phyloP scores from a whole-genome alignment of 2,888 invertebrate species.

The Blera fallax region DNA sequence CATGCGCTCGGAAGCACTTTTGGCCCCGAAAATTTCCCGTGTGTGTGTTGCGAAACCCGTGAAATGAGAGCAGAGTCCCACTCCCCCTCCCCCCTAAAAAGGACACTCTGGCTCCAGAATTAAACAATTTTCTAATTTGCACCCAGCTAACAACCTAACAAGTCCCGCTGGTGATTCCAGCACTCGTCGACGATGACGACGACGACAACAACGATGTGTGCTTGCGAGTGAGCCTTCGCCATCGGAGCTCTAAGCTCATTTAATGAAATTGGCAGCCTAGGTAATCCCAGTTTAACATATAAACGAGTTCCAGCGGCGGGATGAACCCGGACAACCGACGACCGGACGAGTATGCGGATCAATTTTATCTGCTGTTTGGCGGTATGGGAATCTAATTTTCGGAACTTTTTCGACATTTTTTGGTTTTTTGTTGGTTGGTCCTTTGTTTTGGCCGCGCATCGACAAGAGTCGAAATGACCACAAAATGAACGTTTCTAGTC shows the following conservation, averaged over 20 bases:
- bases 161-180: conserved; percentile 66
- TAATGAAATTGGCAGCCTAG: conserved; percentile 71
- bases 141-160: conserved; percentile 68
- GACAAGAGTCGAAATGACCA: conserved; percentile 61
- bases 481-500: conserved; percentile 61
- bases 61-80: no score
- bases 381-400: conserved; percentile 67
- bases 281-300: conserved; percentile 73
- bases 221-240: conserved; percentile 2
- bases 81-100: conserved; percentile 24
- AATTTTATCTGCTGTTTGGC: conserved; percentile 70
- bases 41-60: conserved; percentile 13
- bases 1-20: conserved; percentile 38
- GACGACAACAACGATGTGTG: no score
- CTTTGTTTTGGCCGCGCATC: conserved; percentile 41
- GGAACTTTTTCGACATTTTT: neutral
- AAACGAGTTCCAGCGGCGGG: conserved; percentile 48
- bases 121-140: conserved; percentile 72
- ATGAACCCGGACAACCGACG: no score
- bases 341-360: conserved; percentile 62
- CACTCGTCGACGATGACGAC: conserved; percentile 7
- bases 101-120: conserved; percentile 58
- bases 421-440: neutral
- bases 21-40: conserved; percentile 8
- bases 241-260: conserved; percentile 62